Evolutionary conservation across 2,113 vertebrate genomes (phyloP), one percentile per base, ranked within the genome.

Genomic region (Chaetops frenatus): DNA sequence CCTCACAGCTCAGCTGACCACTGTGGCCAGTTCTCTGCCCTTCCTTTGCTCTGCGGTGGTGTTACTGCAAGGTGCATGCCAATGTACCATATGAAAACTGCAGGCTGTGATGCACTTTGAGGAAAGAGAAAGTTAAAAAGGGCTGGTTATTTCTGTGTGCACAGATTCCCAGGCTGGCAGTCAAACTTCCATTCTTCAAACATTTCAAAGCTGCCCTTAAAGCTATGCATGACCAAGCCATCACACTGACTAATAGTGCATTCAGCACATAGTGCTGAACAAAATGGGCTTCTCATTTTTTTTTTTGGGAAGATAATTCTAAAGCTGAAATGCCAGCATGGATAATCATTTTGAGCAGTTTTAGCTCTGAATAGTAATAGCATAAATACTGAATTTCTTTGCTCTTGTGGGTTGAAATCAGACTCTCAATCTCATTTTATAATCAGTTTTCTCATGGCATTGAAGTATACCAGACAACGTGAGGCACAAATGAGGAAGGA

Each of bases 321-420:
- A 58, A 74, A 94, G 48, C 77, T 84, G 84, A 58, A 93, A 56
- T 91, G 58, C 69, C 47, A 40, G 91, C 67, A 51, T 44, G 31
- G 27, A 54, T 86, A 73, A 86, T 80, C 56, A 56, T 38, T 82
- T 72, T 70, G 62, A 90, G 24, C 38, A 51, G 35, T 86, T 92
- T 90, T 81, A 86, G 57, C 84, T 90, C 66, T 76, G 78, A 84
- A 85, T 27, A 7, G 14, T 92, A 88, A 74, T 78, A 72, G 36
- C 29, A 66, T 79, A 81, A 93, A 76, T 36, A 70, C 51, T 62
- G 51, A 44, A 74, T 93, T 92, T 93, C 54, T 86, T 20, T 83
- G 62, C 33, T 80, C 48, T 64, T 78, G 42, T 48, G 79, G 60
- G 45, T 44, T 86, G 74, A 93, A 95, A 72, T 92, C 42, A 90